Conservation (phyloP, 2,888 invertebrate genomes). For the Leptopilina syphax region DNA sequence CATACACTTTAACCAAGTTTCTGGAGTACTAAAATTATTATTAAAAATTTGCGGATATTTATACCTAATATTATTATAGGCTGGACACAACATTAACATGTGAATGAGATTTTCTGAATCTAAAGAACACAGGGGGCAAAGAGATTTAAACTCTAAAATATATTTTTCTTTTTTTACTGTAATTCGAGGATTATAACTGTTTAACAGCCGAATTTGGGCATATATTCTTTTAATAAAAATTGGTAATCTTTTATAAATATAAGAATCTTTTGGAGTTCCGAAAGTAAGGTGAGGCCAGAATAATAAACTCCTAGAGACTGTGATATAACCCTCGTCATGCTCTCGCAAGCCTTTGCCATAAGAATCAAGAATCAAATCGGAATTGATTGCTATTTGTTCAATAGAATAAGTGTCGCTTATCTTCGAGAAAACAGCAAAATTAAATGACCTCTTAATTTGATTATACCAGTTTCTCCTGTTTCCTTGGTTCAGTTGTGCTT, state of each 20-base stretch:
- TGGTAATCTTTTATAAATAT: background rate
- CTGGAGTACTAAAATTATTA: background rate
- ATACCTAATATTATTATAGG: background rate
- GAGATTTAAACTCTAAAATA: background rate
- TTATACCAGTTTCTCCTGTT: too few relatives aligned
- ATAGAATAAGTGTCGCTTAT: too few relatives aligned
- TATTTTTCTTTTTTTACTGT: background rate
- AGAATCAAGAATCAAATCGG: slow-evolving; percentile 3
- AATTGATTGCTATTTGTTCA: too few relatives aligned
- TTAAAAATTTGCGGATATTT: background rate
- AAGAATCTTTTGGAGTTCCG: too few relatives aligned
- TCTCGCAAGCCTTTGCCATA: too few relatives aligned
- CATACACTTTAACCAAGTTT: background rate
- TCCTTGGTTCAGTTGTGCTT: background rate
- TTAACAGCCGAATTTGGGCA: background rate
- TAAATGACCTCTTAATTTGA: too few relatives aligned
- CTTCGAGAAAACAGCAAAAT: too few relatives aligned
- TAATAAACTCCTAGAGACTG: too few relatives aligned
- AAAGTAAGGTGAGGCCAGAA: too few relatives aligned
- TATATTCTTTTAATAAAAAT: background rate
- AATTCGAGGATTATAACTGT: background rate
- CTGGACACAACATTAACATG: background rate
- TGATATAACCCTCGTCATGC: too few relatives aligned
- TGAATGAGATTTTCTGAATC: background rate
- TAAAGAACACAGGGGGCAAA: background rate